phyloP scores from a whole-genome alignment of 30 jellyfish, hydroid and myxozoan species.

The Pseudorhiza aurosa region DNA sequence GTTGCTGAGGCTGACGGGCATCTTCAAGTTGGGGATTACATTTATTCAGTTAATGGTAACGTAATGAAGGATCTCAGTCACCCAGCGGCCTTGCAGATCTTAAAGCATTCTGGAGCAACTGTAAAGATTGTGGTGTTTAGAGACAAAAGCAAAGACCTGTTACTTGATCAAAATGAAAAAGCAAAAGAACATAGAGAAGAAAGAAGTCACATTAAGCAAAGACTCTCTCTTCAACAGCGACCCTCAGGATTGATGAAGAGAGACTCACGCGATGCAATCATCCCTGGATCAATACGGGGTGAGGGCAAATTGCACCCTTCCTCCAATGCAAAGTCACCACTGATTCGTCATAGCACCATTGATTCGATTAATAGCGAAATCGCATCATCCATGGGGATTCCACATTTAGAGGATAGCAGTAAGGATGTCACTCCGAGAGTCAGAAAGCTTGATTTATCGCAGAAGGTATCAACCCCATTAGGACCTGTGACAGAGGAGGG shows the following conservation, averaged over 20 bases:
- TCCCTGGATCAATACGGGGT: slow-evolving; percentile 62
- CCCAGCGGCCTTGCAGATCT: slow-evolving; percentile 88
- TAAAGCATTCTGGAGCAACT: slow-evolving; percentile 71
- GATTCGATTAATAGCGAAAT: slow-evolving; percentile 69
- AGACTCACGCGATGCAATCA: slow-evolving; percentile 71
- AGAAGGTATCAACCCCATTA: slow-evolving; percentile 9
- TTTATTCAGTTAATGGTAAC: slow-evolving; percentile 93
- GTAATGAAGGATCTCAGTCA: slow-evolving; percentile 87
- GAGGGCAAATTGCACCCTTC: slow-evolving; percentile 41
- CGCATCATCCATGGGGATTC: slow-evolving; percentile 68
- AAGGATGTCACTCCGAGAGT: slow-evolving; percentile 50
- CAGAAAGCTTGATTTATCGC: slow-evolving; percentile 58
- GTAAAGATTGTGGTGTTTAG: slow-evolving; percentile 79
- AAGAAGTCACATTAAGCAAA: not conserved
- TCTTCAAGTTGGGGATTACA: slow-evolving; percentile 75
- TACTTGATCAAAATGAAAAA: slow-evolving; percentile 22
- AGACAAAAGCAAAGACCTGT: slow-evolving; percentile 45
- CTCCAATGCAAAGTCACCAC: slow-evolving; percentile 5
- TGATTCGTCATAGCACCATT: slow-evolving; percentile 66
- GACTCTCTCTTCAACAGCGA: not conserved
- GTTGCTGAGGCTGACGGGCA: slow-evolving; percentile 81
- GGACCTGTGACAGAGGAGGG: slow-evolving; percentile 48
- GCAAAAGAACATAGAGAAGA: slow-evolving; percentile 31
- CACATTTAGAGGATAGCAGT: slow-evolving; percentile 56
- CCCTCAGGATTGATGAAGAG: slow-evolving; percentile 54